Base-by-base conservation (phyloP, 2,797 vertebrate species). In the Aulostomus chinensis region DNA sequence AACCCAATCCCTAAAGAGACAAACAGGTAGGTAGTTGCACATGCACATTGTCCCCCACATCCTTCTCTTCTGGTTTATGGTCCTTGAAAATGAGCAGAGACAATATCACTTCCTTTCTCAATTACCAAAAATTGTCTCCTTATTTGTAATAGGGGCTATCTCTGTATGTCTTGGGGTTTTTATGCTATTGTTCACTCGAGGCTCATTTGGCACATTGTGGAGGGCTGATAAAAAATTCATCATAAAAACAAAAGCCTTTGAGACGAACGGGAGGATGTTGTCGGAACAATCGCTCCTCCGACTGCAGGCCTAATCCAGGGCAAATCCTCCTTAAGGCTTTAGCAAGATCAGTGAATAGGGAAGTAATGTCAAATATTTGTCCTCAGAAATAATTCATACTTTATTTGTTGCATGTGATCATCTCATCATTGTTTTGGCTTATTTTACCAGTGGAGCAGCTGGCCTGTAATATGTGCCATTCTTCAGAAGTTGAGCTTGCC, bases 281-380 rank as follows among this genome's bases (percentile, higher is more conserved):
- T 81, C 53, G 14, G 64, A 86, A 83, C 83, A 83, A 82, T 80
- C 79, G 73, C 66, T 76, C 63, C 66, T 74, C 68, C 59, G 68
- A 78, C 78, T 78, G 57, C 49, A 32, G 64, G 73, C 74, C 80
- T 87, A 88, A 89, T 86, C 80, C 83, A 66, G 78, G 76, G 79
- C 69, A 85, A 88, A 87, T 83, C 84, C 83, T 85, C 51, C 78
- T 79, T 80, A 74, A 73, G 80, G 83, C 81, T 85, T 86, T 77
- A 68, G 59, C 50, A 62, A 81, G 80, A 82, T 85, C 81, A 87
- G 76, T 76, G 59, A 75, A 75, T 51, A 18, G 60, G 65, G 58
- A 79, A 83, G 80, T 81, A 77, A 81, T 77, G 85, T 86, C 86
- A 87, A 86, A 86, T 87, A 86, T 85, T 86, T 86, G 80, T 86